A percentile compares a stretch with the other conserved stretches of the same genome.
These are phyloP conservation scores for Nymphalis c-album DNA, from an alignment of 2,888 invertebrate species.

Conservation along the genomic window DNA sequence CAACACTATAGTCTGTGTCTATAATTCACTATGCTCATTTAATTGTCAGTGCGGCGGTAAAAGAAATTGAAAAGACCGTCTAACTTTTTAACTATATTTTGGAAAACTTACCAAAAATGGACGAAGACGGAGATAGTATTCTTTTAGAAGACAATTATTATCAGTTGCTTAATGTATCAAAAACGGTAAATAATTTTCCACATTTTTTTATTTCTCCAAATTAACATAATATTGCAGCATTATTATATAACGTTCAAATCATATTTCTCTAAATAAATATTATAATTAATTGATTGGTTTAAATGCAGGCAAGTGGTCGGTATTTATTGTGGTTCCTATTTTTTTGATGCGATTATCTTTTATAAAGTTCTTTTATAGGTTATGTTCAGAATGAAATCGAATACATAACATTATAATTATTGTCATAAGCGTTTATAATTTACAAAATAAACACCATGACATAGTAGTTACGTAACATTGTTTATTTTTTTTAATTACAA, in stretches of 20 bases:
- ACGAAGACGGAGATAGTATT: constrained; percentile 85
- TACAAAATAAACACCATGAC: background rate
- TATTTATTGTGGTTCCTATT: background rate
- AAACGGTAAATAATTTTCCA: constrained; percentile 84
- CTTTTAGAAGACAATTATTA: constrained; percentile 92
- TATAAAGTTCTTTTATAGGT: constrained; percentile 20
- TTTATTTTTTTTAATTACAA: no score
- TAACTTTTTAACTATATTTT: constrained; percentile 43
- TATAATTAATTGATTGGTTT: background rate
- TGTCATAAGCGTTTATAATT: background rate
- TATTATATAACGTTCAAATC: constrained; percentile 52
- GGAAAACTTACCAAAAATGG: constrained; percentile 71
- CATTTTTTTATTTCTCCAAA: constrained; percentile 45
- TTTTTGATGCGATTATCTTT: constrained; percentile 1
- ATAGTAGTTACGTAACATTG: no score
- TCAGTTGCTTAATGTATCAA: constrained; percentile 91
- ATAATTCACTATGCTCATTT: constrained; percentile 8
- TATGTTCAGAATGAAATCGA: constrained; percentile 4
- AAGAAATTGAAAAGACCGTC: constrained; percentile 44
- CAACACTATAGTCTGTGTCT: constrained; percentile 9
- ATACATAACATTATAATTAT: background rate
- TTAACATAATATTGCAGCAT: constrained; percentile 47
- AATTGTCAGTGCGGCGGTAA: constrained; percentile 50
- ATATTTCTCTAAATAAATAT: constrained; percentile 14
- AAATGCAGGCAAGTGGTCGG: background rate